These are phyloP conservation scores for Hyles lineata DNA, from an alignment of 2,888 invertebrate genomes.

Conservation along the genomic window DNA sequence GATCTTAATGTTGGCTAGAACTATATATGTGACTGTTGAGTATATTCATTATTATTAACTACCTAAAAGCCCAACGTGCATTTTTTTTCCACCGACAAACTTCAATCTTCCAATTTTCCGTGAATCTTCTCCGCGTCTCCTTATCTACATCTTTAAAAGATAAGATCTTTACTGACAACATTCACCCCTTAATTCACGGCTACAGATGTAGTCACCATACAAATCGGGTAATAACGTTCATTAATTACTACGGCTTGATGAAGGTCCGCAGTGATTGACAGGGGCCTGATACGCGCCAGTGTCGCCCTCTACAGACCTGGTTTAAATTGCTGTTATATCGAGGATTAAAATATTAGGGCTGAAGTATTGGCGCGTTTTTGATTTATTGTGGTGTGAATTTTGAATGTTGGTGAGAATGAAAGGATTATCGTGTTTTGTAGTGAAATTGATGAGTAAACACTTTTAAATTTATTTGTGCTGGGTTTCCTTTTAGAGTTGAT, in stretches of 20 bases:
- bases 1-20: too few species aligned
- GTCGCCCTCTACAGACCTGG: conserved; percentile 3
- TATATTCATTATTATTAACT: too few species aligned
- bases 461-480: too few species aligned
- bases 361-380: background rate
- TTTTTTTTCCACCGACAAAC: too few species aligned
- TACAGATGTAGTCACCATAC: background rate
- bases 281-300: conserved; percentile 24
- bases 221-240: background rate
- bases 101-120: too few species aligned
- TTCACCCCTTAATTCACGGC: background rate
- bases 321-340: conserved; percentile 20
- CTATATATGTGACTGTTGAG: too few species aligned
- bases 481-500: too few species aligned
- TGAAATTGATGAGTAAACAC: background rate
- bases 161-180: too few species aligned
- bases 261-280: conserved; percentile 28
- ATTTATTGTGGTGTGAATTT: background rate
- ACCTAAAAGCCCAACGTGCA: too few species aligned
- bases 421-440: background rate
- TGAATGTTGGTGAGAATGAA: background rate
- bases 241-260: conserved; percentile 25
- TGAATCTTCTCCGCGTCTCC: too few species aligned
- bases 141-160: too few species aligned
- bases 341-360: background rate